Conservation (phyloP, 2,797 vertebrate species). For the Typhlichthys eigenmanni region DNA sequence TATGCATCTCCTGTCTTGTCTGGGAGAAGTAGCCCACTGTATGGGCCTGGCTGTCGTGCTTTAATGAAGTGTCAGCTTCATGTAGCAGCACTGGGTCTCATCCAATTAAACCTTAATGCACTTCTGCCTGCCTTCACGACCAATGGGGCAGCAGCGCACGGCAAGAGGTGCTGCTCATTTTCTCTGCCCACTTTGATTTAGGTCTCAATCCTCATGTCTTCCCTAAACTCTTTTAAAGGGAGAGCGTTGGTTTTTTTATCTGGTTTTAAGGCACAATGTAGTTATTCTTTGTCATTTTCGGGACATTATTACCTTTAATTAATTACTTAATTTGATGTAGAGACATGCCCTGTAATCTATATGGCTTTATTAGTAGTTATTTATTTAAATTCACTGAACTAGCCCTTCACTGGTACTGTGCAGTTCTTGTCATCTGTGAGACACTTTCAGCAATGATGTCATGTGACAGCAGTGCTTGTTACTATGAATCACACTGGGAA, state of each 20-base stretch:
- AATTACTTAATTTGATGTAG: background rate
- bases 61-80: constrained; percentile 65
- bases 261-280: background rate
- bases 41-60: constrained; percentile 38
- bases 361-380: background rate
- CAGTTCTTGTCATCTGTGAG: no score
- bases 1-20: constrained; percentile 22
- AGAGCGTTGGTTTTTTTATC: constrained; percentile 5
- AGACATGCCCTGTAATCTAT: constrained; percentile 1
- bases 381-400: no score
- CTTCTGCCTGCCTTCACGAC: constrained; percentile 38
- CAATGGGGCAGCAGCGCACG: constrained; percentile 26
- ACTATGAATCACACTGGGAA: no score
- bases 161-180: background rate
- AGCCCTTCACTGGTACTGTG: no score
- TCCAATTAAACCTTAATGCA: constrained; percentile 61
- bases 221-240: background rate
- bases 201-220: constrained; percentile 1
- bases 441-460: no score
- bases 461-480: no score
- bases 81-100: constrained; percentile 44
- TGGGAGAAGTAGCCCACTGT: constrained; percentile 25
- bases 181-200: constrained; percentile 9
- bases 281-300: background rate
- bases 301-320: background rate